These are phyloP conservation scores for Xanthostigma xanthostigma DNA, from an alignment of 2,888 invertebrate species.

Conservation along the genomic window DNA sequence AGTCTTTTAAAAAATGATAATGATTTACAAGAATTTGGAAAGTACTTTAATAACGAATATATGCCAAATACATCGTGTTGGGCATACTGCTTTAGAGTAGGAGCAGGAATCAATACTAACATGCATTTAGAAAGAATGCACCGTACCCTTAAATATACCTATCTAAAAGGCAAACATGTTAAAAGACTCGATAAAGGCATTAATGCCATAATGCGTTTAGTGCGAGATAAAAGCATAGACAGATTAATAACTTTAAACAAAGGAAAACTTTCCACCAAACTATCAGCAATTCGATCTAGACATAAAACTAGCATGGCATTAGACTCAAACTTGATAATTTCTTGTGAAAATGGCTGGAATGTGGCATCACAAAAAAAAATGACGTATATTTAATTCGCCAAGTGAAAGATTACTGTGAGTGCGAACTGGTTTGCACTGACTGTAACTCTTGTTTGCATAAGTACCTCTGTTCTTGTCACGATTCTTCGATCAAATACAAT, in stretches of 20 bases:
- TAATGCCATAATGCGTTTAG: constrained; percentile 10
- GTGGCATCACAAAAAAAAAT: too few relatives aligned
- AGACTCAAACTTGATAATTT: too few relatives aligned
- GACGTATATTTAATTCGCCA: too few relatives aligned
- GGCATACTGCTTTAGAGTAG: constrained; percentile 12
- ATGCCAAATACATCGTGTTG: constrained; percentile 5
- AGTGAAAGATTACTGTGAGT: too few relatives aligned
- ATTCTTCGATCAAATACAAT: too few relatives aligned
- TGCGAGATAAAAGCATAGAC: constrained; percentile 10
- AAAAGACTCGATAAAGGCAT: constrained; percentile 12
- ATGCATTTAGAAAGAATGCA: constrained; percentile 14
- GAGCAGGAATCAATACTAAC: constrained; percentile 14
- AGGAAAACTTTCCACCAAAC: too few relatives aligned
- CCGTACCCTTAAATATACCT: constrained; percentile 11
- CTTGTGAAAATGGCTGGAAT: too few relatives aligned
- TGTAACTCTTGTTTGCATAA: too few relatives aligned
- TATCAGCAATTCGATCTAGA: too few relatives aligned
- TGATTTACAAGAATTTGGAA: constrained; percentile 8
- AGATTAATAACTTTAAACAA: constrained; percentile 7
- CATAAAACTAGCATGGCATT: too few relatives aligned
- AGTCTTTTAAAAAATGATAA: constrained; percentile 8
- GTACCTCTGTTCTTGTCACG: too few relatives aligned
- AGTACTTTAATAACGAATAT: constrained; percentile 9
- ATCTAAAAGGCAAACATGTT: constrained; percentile 12
- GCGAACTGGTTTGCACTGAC: too few relatives aligned